These are phyloP conservation scores for Lepidocolaptes lacrymiger DNA, from an alignment of 2,797 vertebrate species.

Conservation along the genomic window DNA sequence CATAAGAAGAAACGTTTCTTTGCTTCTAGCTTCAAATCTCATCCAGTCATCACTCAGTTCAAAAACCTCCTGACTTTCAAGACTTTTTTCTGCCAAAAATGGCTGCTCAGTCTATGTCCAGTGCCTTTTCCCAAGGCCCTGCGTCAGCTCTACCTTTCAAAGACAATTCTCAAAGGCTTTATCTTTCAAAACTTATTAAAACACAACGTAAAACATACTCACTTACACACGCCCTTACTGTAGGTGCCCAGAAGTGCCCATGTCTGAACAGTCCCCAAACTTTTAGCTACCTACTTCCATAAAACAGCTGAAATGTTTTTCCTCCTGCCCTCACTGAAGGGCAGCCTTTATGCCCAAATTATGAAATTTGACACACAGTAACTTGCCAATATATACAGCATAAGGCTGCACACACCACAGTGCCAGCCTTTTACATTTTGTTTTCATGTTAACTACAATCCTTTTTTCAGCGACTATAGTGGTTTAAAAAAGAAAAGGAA, in stretches of 20 bases:
- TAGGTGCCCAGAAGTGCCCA: neutral
- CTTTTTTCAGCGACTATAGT: neutral
- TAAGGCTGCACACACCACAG: neutral
- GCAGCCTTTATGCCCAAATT: neutral
- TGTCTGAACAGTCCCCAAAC: neutral
- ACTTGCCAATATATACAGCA: neutral
- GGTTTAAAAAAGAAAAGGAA: neutral
- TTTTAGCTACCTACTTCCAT: neutral
- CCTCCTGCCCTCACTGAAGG: neutral
- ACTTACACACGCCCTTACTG: neutral
- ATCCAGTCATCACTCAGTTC: neutral
- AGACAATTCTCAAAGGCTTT: neutral
- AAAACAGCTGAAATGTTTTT: neutral
- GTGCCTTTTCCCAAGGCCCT: neutral
- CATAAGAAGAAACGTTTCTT: neutral
- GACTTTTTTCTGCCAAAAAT: neutral
- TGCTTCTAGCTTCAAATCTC: neutral
- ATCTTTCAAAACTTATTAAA: neutral
- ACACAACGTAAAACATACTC: neutral
- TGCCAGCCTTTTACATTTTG: slow-evolving; percentile 34
- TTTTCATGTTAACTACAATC: neutral
- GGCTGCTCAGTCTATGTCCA: neutral
- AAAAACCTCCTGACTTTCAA: neutral
- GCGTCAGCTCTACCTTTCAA: neutral
- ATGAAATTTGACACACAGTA: neutral